Base-by-base conservation (phyloP, 2,888 invertebrate genomes). In the Carcina quercana region DNA sequence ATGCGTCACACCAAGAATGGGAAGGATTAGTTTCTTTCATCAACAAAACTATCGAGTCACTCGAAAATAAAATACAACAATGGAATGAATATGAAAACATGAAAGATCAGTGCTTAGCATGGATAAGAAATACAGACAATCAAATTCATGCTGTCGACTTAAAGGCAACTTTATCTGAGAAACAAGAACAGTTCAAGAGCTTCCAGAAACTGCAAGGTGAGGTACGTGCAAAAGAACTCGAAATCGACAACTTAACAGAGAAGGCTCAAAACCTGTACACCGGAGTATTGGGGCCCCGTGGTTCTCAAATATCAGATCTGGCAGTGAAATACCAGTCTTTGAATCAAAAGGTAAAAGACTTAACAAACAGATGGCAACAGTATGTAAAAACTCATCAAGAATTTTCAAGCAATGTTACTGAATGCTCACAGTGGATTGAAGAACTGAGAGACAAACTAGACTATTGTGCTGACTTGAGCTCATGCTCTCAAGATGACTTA, bases 221-320 rank as follows among this genome's bases (percentile, higher is more conserved):
- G 78, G 91, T 96, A 1, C 87, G 94, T 25, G 95, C 95, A 2
- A 95, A 95, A 58, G 96, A 96, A 71, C 74, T 96, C 7, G 97
- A 97, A 80, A 94, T 97, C 35, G 97, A 97, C 53, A 91, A 93
- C 31, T 92, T 97, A 0, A 95, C 95, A 13, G 97, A 97, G 66
- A 90, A 93, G 45, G 94, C 95, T 0, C 96, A 97, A 60, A 88
- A 92, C 42, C 72, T 96, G 7, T 90, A 93, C 40, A 92, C 92
- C 43, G 90, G 91, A 7, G 86, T 89, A 1, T 72, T 91, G 10
- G 88, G 90, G 32, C 89, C 91, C 3, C 88, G 96, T 27, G 88
- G 89, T 24, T 92, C 94, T 1, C 93, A 94, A 61, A 91, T 96
- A 27, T 93, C 95, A 0, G 97, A 97, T 69, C 70, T 97, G n/a